Evolutionary conservation across 2,797 vertebrate species (phyloP).

Genomic region (Notamacropus eugenii): DNA sequence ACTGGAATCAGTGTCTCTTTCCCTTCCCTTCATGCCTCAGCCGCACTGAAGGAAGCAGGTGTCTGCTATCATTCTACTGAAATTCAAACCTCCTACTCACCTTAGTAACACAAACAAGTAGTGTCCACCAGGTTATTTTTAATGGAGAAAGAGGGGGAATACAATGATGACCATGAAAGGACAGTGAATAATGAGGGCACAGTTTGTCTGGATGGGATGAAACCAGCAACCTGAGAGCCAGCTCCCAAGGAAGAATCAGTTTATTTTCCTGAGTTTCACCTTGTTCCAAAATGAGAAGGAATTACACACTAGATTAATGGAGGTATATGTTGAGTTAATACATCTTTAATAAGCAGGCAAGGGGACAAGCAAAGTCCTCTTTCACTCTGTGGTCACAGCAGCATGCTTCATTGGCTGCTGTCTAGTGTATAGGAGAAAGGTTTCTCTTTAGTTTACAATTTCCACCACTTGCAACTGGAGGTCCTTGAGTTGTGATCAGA

Average conservation of each 20-base stretch:
- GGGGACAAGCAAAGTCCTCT: background rate
- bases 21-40: background rate
- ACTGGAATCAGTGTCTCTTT: background rate
- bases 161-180: background rate
- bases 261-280: background rate
- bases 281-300: background rate
- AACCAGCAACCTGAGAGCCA: background rate
- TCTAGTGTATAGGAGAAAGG: background rate
- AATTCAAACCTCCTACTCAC: background rate
- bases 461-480: background rate
- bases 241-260: background rate
- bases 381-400: background rate
- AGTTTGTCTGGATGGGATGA: background rate
- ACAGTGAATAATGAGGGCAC: background rate
- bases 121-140: background rate
- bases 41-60: background rate
- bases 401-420: background rate
- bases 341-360: background rate
- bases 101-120: background rate
- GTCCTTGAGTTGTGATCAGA: background rate
- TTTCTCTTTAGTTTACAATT: background rate
- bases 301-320: background rate
- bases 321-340: background rate
- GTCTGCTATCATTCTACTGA: background rate
- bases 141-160: background rate